Percentiles rank a stretch among this genome's conserved stretches.
Conservation (phyloP, 2,888 invertebrate genomes). For the Parascotia fuliginaria region DNA sequence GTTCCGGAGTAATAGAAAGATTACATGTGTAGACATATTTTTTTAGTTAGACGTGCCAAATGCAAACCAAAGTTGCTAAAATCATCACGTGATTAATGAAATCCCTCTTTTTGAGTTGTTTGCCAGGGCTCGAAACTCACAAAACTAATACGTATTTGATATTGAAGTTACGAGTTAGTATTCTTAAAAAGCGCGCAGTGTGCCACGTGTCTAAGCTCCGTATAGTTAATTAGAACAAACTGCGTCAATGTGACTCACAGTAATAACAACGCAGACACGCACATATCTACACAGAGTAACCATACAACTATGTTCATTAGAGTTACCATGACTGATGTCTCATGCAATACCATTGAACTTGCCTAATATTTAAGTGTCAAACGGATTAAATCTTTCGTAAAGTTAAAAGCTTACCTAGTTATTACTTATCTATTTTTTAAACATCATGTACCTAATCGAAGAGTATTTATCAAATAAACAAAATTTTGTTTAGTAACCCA, state of each 20-base stretch:
- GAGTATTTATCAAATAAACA: background rate
- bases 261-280: constrained; percentile 25
- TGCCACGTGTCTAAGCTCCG: background rate
- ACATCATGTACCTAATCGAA: background rate
- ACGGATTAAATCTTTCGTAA: background rate
- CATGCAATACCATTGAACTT: constrained; percentile 21
- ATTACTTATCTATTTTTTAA: background rate
- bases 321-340: constrained; percentile 19
- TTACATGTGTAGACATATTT: too few species aligned
- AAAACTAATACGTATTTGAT: too few species aligned
- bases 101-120: too few species aligned
- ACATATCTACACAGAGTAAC: too few species aligned
- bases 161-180: background rate
- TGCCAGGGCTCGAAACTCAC: too few species aligned
- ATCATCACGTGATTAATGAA: too few species aligned
- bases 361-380: constrained; percentile 1
- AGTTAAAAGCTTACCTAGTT: background rate
- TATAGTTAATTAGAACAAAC: constrained; percentile 11
- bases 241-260: constrained; percentile 41
- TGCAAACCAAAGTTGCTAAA: too few species aligned
- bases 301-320: constrained; percentile 38
- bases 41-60: too few species aligned
- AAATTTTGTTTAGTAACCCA: too few species aligned
- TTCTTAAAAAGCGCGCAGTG: background rate
- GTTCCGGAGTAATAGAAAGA: too few species aligned